Percentiles rank a stretch among this genome's conserved stretches.
Conservation (phyloP, 2,888 invertebrate species). For the Orthosia cruda region DNA sequence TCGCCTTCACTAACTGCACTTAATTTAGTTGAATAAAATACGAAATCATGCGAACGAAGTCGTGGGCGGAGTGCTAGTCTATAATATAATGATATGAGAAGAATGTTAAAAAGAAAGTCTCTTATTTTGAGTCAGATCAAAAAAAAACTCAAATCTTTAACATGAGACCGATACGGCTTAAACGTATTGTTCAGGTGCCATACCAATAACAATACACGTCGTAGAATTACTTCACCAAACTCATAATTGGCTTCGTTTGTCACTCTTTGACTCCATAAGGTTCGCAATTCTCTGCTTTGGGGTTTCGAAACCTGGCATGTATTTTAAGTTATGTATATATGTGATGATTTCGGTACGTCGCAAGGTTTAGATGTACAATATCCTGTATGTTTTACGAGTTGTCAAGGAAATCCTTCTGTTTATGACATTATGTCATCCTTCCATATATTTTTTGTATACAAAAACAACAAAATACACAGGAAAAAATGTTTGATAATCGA, state of each 20-base stretch:
- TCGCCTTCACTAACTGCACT: too few species aligned
- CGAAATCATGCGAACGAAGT: too few species aligned
- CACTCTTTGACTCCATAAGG: constrained; percentile 4
- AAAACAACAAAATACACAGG: too few species aligned
- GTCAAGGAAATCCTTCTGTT: not conserved
- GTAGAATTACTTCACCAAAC: not conserved
- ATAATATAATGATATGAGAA: too few species aligned
- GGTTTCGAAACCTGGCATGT: not conserved
- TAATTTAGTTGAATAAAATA: too few species aligned
- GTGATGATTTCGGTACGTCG: not conserved
- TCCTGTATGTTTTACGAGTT: not conserved
- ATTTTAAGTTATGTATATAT: not conserved
- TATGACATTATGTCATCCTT: not conserved
- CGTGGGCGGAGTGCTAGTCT: too few species aligned
- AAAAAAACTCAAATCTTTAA: not conserved
- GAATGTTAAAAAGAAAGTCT: too few species aligned
- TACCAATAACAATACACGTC: not conserved
- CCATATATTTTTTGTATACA: too few species aligned
- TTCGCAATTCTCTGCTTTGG: constrained; percentile 3
- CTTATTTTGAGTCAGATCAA: too few species aligned
- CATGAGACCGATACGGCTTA: too few species aligned
- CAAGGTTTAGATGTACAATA: not conserved
- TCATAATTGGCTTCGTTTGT: constrained; percentile 21
- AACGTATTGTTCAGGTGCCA: not conserved
- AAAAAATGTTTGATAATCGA: too few species aligned